Conservation (phyloP, 2,797 vertebrate genomes). For the Rhinella marina region DNA sequence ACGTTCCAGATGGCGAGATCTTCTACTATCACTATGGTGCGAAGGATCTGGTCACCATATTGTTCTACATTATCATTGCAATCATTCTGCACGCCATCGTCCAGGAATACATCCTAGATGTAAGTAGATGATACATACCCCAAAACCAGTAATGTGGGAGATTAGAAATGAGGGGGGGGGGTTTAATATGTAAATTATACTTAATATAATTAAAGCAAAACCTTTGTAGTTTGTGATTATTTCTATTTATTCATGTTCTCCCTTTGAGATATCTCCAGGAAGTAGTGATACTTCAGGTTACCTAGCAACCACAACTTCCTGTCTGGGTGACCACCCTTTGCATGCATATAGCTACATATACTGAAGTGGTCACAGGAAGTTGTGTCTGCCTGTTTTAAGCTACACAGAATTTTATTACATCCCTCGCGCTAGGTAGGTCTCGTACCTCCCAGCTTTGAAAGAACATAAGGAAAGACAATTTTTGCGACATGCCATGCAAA, state of each 20-base stretch:
- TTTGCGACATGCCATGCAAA: too few species aligned
- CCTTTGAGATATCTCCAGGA: too few species aligned
- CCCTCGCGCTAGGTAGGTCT: too few species aligned
- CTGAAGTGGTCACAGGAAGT: not conserved
- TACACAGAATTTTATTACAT: too few species aligned
- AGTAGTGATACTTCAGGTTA: not conserved
- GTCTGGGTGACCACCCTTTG: not conserved
- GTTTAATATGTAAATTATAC: not conserved
- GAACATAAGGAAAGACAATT: too few species aligned
- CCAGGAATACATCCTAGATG: constrained; percentile 96
- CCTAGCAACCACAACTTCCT: not conserved
- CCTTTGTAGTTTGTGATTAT: not conserved
- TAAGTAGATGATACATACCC: constrained; percentile 74
- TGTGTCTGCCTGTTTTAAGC: not conserved
- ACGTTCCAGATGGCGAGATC: constrained; percentile 84
- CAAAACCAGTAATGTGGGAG: not conserved
- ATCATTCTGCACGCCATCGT: constrained; percentile 95
- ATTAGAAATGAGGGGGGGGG: not conserved
- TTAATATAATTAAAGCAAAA: not conserved
- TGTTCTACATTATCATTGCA: constrained; percentile 94
- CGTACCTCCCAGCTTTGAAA: too few species aligned
- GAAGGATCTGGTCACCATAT: constrained; percentile 90
- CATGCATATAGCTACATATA: not conserved
- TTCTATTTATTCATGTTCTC: not conserved
- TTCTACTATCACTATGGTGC: constrained; percentile 91